phyloP scores from a whole-genome alignment of 2,888 invertebrate genomes.

The Caenorhabditis zanzibari region DNA sequence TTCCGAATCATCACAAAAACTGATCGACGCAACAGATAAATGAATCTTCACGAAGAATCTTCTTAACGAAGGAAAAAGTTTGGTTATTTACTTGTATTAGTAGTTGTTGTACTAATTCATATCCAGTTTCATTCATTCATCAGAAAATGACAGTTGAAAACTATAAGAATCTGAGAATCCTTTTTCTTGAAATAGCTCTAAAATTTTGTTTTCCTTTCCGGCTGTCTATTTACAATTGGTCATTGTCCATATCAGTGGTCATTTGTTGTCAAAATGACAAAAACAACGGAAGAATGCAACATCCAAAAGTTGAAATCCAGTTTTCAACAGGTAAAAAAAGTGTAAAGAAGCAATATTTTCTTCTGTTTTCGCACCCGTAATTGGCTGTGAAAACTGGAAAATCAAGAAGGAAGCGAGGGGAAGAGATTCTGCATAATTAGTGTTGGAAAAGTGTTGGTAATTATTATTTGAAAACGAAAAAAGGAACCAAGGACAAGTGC shows the following conservation, averaged over 20 bases:
- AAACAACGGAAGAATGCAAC: not conserved
- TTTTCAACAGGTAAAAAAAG: slow-evolving; percentile 17
- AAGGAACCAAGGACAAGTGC: slow-evolving; percentile 19
- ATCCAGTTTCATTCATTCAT: slow-evolving; percentile 15
- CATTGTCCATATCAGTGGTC: slow-evolving; percentile 13
- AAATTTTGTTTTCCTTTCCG: not conserved
- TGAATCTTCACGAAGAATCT: slow-evolving; percentile 27
- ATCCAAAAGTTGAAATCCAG: not conserved
- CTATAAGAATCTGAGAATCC: not conserved
- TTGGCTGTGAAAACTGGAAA: slow-evolving; percentile 48
- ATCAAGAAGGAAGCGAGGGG: slow-evolving; percentile 9
- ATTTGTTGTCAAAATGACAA: slow-evolving; percentile 1
- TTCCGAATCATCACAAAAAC: slow-evolving; percentile 34
- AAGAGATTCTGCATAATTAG: slow-evolving; percentile 29
- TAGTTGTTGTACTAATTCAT: slow-evolving; percentile 20
- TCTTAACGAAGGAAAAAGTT: slow-evolving; percentile 24
- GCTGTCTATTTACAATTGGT: not conserved
- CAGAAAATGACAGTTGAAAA: slow-evolving; percentile 2
- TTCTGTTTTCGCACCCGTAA: slow-evolving; percentile 41
- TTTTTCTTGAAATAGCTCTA: not conserved
- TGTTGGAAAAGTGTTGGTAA: slow-evolving; percentile 36
- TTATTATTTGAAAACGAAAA: slow-evolving; percentile 33
- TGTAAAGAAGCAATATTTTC: slow-evolving; percentile 10
- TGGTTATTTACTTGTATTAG: slow-evolving; percentile 55
- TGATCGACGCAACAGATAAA: slow-evolving; percentile 51